Conservation (phyloP, 2,888 invertebrate species). For the Altica lythri region DNA sequence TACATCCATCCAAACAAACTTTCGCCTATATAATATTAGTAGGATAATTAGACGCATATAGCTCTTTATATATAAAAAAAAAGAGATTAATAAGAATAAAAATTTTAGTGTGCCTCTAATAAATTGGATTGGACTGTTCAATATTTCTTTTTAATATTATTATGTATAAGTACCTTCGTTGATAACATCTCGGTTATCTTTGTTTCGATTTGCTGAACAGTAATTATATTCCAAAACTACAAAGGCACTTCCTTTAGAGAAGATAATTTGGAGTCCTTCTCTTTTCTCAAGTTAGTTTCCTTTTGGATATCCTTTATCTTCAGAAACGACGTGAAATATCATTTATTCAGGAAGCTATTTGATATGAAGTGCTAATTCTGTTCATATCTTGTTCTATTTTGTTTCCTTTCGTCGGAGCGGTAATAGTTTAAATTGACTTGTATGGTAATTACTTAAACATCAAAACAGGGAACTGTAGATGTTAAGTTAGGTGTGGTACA, state of each 20-base stretch:
- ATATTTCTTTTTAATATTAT: no score
- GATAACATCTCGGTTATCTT: slow-evolving; percentile 12
- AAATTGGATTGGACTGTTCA: no score
- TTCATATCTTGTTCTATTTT: slow-evolving; percentile 19
- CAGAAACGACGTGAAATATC: slow-evolving; percentile 22
- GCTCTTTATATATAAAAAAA: no score
- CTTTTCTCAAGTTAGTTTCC: slow-evolving; percentile 26
- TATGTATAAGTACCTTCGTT: no score
- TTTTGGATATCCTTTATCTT: slow-evolving; percentile 28
- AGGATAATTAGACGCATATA: no score
- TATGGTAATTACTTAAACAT: slow-evolving; percentile 22
- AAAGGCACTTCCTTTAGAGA: slow-evolving; percentile 26
- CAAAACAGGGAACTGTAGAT: slow-evolving; percentile 7
- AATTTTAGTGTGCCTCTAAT: no score
- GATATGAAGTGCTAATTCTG: slow-evolving; percentile 26
- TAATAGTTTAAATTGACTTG: slow-evolving; percentile 28
- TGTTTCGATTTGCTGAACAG: slow-evolving; percentile 25
- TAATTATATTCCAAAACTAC: slow-evolving; percentile 27
- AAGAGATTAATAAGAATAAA: no score
- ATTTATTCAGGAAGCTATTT: slow-evolving; percentile 30
- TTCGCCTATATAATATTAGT: no score
- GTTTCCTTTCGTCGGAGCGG: slow-evolving; percentile 22
- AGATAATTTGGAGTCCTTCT: slow-evolving; percentile 24
- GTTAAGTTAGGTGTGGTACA: not conserved
- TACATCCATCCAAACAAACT: no score